Percentiles rank a stretch among this genome's conserved stretches.
phyloP scores from a whole-genome alignment of 2,113 vertebrate genomes.

The Deroptyus accipitrinus region DNA sequence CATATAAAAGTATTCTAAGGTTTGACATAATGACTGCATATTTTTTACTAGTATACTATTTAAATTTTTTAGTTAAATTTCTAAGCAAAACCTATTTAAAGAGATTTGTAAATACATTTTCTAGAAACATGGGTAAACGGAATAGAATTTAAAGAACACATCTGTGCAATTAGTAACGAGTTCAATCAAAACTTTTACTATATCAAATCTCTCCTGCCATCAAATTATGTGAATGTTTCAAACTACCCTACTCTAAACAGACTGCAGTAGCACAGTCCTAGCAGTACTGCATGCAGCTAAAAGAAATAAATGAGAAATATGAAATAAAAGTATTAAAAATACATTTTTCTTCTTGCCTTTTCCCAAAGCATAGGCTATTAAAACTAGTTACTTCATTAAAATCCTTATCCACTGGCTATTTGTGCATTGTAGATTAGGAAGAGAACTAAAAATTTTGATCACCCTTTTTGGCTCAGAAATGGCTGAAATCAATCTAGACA shows the following conservation, averaged over 20 bases:
- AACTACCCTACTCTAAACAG: background rate
- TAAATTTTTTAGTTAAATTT: background rate
- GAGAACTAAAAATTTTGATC: background rate
- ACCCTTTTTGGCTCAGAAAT: background rate
- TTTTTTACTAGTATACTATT: background rate
- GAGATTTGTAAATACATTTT: background rate
- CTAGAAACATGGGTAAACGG: background rate
- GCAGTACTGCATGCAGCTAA: background rate
- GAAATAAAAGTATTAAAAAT: background rate
- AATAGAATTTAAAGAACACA: background rate
- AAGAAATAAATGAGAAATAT: background rate
- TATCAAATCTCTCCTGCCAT: accelerated
- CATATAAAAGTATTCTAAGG: background rate
- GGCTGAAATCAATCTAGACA: background rate
- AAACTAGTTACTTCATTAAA: background rate
- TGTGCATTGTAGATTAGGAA: background rate
- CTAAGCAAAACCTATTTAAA: background rate
- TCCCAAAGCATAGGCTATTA: background rate
- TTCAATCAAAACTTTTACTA: background rate
- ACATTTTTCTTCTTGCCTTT: background rate
- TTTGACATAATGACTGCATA: background rate
- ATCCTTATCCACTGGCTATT: background rate
- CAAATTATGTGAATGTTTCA: background rate
- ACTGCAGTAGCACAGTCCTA: background rate
- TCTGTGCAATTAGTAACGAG: background rate